Evolutionary conservation across 1,140 invertebrate genomes (phyloP).

Genomic region (Lepidurus apus): DNA sequence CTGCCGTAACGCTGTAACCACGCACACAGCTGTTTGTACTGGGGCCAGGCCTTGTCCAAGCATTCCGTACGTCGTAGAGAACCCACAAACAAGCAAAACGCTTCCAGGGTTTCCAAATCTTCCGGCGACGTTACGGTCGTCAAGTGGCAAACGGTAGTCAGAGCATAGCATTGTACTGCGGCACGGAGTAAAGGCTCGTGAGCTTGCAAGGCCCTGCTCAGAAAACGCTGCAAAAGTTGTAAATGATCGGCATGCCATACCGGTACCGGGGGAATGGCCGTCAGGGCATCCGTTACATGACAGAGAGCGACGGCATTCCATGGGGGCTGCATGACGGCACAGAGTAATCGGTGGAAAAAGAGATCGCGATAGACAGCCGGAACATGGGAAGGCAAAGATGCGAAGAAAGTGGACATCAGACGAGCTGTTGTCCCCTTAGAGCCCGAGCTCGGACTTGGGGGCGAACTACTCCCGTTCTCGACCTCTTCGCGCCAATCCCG

Average conservation of each 20-base stretch:
- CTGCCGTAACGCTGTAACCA: neutral
- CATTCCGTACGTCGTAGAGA: neutral
- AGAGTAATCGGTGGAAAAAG: constrained; percentile 25
- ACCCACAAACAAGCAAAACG: neutral
- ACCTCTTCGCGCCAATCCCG: neutral
- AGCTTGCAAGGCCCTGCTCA: constrained; percentile 36
- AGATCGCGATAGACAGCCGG: neutral
- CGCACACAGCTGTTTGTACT: neutral
- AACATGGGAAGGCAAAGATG: neutral
- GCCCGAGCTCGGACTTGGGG: neutral
- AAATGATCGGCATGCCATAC: constrained; percentile 33
- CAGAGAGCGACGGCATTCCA: constrained; percentile 46
- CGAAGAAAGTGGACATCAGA: neutral
- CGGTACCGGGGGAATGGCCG: constrained; percentile 26
- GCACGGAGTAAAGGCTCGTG: constrained; percentile 39
- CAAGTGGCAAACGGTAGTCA: constrained; percentile 36
- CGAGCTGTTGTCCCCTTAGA: neutral
- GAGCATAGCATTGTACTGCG: constrained; percentile 39
- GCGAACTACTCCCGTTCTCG: neutral
- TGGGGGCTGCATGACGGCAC: constrained; percentile 10
- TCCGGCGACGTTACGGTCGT: neutral
- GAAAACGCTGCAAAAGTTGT: constrained; percentile 36
- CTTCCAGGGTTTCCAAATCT: neutral
- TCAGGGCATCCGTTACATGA: constrained; percentile 41
- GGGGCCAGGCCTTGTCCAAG: neutral